Evolutionary conservation across 1,140 invertebrate genomes (phyloP).

Genomic region (Lanistes nyassanus): DNA sequence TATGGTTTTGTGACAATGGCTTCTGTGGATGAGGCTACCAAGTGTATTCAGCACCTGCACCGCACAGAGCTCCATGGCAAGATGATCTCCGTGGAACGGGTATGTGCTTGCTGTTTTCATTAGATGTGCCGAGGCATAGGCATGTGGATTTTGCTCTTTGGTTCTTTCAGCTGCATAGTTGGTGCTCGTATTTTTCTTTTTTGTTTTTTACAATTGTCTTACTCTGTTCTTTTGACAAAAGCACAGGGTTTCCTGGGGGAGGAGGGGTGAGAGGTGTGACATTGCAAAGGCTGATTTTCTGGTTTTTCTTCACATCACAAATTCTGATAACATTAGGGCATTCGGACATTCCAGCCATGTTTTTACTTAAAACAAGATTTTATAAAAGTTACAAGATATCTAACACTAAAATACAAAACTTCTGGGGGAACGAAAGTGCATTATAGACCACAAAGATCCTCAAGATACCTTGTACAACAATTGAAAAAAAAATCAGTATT

Average conservation of each 20-base stretch:
- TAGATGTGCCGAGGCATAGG: not conserved
- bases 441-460: no score
- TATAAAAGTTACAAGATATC: no score
- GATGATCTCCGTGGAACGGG: constrained; percentile 93
- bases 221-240: not conserved
- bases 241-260: no score
- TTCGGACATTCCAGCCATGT: no score
- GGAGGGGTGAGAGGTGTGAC: not conserved
- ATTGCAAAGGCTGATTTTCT: no score
- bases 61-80: constrained; percentile 90
- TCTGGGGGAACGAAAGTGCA: no score
- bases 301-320: no score
- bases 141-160: not conserved
- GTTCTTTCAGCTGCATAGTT: not conserved
- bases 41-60: constrained; percentile 89
- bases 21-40: constrained; percentile 85
- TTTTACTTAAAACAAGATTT: no score
- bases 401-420: no score
- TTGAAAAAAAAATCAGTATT: no score
- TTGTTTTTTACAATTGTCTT: constrained; percentile 5
- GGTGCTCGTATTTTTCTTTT: not conserved
- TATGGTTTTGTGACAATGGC: constrained; percentile 96
- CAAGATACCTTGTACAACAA: no score
- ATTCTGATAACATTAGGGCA: no score
- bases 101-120: constrained; percentile 46